Conservation (phyloP, 2,888 invertebrate species). For the Ferdinandea cuprea region DNA sequence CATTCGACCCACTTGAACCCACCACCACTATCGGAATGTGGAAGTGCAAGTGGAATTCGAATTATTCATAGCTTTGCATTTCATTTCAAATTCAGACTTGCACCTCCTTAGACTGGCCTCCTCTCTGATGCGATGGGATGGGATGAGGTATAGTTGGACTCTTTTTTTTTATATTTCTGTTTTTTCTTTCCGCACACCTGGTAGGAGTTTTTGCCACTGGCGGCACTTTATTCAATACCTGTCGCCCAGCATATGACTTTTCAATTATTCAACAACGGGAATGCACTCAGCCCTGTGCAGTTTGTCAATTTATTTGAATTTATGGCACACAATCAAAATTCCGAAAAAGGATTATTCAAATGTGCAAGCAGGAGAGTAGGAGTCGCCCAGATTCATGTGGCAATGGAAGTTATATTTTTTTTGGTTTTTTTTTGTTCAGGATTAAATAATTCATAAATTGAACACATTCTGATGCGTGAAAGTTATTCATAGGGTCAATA, state of each 20-base stretch:
- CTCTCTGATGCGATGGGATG: neutral
- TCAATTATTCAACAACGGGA: constrained; percentile 74
- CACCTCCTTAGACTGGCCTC: constrained; percentile 68
- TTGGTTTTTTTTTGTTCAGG: constrained; percentile 34
- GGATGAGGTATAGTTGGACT: no score
- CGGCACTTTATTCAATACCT: constrained; percentile 67
- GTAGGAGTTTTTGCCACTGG: constrained; percentile 23
- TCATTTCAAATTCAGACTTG: constrained; percentile 70
- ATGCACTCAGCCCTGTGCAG: constrained; percentile 74
- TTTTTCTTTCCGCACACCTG: constrained; percentile 55
- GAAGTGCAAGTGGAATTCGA: constrained; percentile 77
- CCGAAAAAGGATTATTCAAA: constrained; percentile 74
- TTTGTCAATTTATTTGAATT: constrained; percentile 75
- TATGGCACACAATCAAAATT: constrained; percentile 75
- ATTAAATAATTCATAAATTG: constrained; percentile 73
- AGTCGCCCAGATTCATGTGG: constrained; percentile 17
- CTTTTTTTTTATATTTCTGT: constrained; percentile 16
- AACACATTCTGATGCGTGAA: constrained; percentile 72
- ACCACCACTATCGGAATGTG: constrained; percentile 9
- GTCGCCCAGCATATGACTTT: constrained; percentile 72
- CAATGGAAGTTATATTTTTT: constrained; percentile 25
- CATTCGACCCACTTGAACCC: neutral
- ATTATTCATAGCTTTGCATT: constrained; percentile 79
- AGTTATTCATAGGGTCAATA: constrained; percentile 73
- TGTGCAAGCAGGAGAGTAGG: constrained; percentile 19